Evolutionary conservation across 1,140 invertebrate genomes (phyloP), one percentile per base, ranked within the genome.

Genomic region (Anastrepha obliqua): DNA sequence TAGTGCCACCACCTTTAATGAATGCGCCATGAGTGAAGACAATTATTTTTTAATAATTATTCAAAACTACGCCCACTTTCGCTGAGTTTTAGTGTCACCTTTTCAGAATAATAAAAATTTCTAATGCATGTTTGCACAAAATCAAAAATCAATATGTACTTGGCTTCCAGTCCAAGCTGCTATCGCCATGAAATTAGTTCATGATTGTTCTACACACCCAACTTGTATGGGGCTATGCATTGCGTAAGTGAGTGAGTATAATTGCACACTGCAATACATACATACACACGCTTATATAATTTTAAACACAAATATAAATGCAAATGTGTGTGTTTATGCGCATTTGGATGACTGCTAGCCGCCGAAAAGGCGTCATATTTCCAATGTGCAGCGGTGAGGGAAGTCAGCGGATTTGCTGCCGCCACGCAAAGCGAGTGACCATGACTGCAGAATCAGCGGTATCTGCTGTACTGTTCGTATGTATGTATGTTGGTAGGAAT

Each of bases 361-460:
- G 74, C 74, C 74, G 3, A 9, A 55, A 55, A 58, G 74, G 74
- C 74, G 74, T 81, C 51, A 81, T 47, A 81, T 81, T 55, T 81
- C 74, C 17, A 55, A 8, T 0, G 8, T 2, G 17, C 9, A 20
- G 6, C 74, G 51, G 51, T 81, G n/a, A 55, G 3, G 47, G 74
- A n/a, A 29, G 74, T 20, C 47, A 51, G 17, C 74, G n/a, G 17
- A 29, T 81, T 58, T n/a, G 47, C 8, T 11, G 74, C 74, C 74
- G 47, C 17, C 47, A 58, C 9, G 17, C 20, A 20, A 51, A 55
- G n/a, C 47, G 15, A 81, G 74, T 81, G 74, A 42, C 74, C 74
- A 81, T 81, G 74, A 55, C n/a, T 81, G 74, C 20, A 20, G 47
- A 29, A 29, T 51, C 47, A 81, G 44, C 47, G 47, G 13, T 81